Conservation (phyloP, 2,888 invertebrate species). For the Scaptodrosophila latifasciaeformis region DNA sequence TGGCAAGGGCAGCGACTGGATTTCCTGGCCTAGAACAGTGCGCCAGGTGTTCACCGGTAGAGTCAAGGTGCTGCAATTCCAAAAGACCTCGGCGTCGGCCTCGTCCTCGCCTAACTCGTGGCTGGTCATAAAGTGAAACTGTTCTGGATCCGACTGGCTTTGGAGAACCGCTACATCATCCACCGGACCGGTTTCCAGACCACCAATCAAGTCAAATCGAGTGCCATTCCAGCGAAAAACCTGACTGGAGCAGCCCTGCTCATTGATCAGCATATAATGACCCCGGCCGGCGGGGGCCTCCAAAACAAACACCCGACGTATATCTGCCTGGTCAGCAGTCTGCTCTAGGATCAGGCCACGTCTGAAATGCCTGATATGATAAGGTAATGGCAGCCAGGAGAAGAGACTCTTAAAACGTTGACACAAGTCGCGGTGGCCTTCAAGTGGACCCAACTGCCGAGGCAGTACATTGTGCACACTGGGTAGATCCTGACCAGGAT, state of each 20-base stretch:
- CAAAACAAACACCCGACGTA: constrained; percentile 42
- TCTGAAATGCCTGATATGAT: constrained; percentile 75
- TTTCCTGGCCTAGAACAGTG: neutral
- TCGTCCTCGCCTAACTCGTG: constrained; percentile 33
- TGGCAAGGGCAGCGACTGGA: constrained; percentile 10
- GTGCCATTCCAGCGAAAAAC: constrained; percentile 74
- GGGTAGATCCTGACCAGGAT: neutral
- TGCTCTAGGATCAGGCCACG: constrained; percentile 26
- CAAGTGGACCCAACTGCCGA: constrained; percentile 28
- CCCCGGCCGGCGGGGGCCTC: constrained; percentile 7
- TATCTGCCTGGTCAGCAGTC: constrained; percentile 13
- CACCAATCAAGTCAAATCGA: constrained; percentile 53
- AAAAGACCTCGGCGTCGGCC: constrained; percentile 9
- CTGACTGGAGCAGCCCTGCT: constrained; percentile 73
- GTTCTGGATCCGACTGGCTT: constrained; percentile 20
- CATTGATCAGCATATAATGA: constrained; percentile 64
- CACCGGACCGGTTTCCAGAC: constrained; percentile 76
- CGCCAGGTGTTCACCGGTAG: constrained; percentile 65
- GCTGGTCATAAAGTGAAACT: constrained; percentile 74
- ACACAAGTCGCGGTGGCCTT: constrained; percentile 45
- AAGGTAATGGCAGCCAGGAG: constrained; percentile 34
- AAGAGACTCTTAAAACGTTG: constrained; percentile 26
- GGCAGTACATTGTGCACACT: neutral
- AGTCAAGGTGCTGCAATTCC: constrained; percentile 48
- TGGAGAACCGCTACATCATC: constrained; percentile 73